A percentile compares a stretch with the other conserved stretches of the same genome.
These are phyloP conservation scores for Mus minutoides DNA, from an alignment of 2,797 vertebrate species.

Conservation along the genomic window DNA sequence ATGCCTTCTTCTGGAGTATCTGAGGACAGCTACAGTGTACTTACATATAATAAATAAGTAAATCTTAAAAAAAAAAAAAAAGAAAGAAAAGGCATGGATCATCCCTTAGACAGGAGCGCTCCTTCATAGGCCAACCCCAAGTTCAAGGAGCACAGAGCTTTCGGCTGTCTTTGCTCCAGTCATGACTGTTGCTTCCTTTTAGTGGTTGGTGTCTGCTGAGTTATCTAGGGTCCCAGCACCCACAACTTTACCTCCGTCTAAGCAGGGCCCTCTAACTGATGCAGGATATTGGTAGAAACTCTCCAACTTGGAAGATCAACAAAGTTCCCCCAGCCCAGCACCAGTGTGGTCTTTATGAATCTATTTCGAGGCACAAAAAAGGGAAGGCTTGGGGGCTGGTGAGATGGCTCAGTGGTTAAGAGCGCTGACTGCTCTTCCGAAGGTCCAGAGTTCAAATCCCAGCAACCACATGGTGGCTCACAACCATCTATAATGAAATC, in stretches of 20 bases:
- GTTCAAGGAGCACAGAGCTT: not conserved
- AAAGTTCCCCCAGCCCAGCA: not conserved
- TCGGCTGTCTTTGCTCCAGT: not conserved
- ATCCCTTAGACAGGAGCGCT: not conserved
- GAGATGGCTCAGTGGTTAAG: no score
- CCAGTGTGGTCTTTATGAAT: not conserved
- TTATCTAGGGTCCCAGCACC: not conserved
- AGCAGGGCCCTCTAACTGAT: not conserved
- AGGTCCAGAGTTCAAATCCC: no score
- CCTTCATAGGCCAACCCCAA: not conserved
- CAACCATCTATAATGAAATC: no score
- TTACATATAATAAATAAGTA: no score
- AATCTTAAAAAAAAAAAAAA: no score
- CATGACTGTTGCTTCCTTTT: not conserved
- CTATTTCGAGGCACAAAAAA: conserved; percentile 27
- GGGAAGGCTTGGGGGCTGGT: no score
- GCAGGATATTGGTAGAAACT: not conserved
- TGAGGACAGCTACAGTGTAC: no score
- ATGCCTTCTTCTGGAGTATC: no score
- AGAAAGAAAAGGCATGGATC: not conserved
- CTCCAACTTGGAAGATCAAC: not conserved
- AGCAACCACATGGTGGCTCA: no score
- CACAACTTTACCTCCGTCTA: not conserved
- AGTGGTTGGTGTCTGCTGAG: not conserved
- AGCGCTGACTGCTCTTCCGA: no score